phyloP scores from a whole-genome alignment of 92 coral and sea anemone genomes.

The Phenganax subtilis region DNA sequence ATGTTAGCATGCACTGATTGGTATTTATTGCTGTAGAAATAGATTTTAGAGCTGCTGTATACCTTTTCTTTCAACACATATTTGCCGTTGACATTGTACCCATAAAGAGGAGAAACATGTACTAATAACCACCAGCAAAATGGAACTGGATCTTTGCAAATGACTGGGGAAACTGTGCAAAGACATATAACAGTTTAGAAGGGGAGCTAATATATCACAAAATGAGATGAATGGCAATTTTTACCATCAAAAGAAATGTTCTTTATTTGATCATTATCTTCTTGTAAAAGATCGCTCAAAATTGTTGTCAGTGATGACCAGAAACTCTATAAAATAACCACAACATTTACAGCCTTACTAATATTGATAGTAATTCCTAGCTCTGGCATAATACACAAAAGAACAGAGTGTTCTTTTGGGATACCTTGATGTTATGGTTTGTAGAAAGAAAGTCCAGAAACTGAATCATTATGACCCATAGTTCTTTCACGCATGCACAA shows the following conservation, averaged over 20 bases:
- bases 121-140: constrained; percentile 89
- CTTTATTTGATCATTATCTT: constrained; percentile 16
- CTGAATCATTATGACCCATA: constrained; percentile 68
- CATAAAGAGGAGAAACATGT: constrained; percentile 81
- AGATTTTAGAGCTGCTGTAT: too few relatives aligned
- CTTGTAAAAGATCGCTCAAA: constrained; percentile 58
- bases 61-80: constrained; percentile 67
- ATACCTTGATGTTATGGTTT: constrained; percentile 57
- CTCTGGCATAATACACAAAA: too few relatives aligned
- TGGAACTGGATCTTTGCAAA: constrained; percentile 56
- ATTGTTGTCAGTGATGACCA: constrained; percentile 77
- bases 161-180: constrained; percentile 60
- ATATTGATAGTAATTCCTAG: background rate
- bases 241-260: constrained; percentile 22
- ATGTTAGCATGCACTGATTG: too few relatives aligned
- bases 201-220: background rate
- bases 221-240: background rate
- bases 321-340: constrained; percentile 57
- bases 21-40: too few relatives aligned
- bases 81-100: constrained; percentile 69
- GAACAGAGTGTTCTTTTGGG: background rate
- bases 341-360: background rate
- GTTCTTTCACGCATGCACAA: constrained; percentile 68
- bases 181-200: background rate
- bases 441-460: constrained; percentile 63